These are phyloP conservation scores for Temnothorax unifasciatus DNA, from an alignment of 2,888 invertebrate genomes.

Conservation along the genomic window DNA sequence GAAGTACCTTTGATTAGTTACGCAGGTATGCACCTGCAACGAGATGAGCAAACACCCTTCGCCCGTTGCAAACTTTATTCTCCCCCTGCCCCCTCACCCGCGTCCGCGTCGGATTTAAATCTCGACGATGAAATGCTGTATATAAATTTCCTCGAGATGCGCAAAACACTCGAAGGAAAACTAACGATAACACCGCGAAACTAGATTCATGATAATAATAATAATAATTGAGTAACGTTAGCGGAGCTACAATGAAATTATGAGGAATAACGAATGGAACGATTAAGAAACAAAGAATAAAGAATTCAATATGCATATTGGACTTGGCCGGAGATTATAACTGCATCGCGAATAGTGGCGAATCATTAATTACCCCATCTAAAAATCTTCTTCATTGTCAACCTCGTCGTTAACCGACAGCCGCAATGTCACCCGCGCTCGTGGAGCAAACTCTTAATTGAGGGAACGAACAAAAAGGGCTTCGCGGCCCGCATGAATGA, in stretches of 20 bases:
- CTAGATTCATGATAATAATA: not conserved
- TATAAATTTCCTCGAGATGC: conserved; percentile 31
- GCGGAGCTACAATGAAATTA: not conserved
- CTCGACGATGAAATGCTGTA: conserved; percentile 23
- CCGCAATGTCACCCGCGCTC: conserved; percentile 51
- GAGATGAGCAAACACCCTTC: conserved; percentile 37
- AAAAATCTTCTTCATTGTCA: conserved; percentile 49
- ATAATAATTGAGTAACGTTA: not conserved
- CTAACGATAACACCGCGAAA: conserved; percentile 13
- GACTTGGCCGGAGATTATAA: not conserved
- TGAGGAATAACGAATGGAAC: conserved; percentile 30
- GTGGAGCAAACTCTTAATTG: conserved; percentile 66
- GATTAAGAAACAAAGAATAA: conserved; percentile 26
- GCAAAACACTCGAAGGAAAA: conserved; percentile 31
- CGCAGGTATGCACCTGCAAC: conserved; percentile 57
- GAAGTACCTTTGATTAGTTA: conserved; percentile 64
- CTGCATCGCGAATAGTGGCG: not conserved
- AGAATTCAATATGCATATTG: conserved; percentile 23
- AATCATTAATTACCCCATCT: conserved; percentile 40
- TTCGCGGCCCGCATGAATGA: conserved; percentile 42
- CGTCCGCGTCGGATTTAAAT: conserved; percentile 43
- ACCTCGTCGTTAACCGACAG: conserved; percentile 43
- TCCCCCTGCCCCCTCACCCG: not conserved
- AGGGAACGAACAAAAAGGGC: conserved; percentile 58
- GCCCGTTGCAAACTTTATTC: conserved; percentile 40